phyloP scores from a whole-genome alignment of 2,888 invertebrate genomes.

The Ochlodes sylvanus region DNA sequence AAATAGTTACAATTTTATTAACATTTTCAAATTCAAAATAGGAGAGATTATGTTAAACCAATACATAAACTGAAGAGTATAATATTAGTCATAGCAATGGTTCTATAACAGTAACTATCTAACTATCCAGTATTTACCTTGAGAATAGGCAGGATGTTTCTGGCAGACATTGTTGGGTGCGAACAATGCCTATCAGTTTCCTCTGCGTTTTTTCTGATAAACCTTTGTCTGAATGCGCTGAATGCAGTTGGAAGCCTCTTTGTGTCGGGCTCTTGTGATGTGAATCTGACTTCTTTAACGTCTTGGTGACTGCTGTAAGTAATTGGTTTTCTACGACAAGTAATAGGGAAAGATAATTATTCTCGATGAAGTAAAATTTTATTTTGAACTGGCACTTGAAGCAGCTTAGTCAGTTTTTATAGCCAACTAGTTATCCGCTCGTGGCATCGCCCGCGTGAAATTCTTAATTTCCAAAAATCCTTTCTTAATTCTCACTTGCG shows the following conservation, averaged over 20 bases:
- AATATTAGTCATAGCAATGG: neutral
- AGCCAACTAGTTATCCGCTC: too few species aligned
- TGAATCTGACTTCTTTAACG: conserved; percentile 12
- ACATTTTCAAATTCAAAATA: too few species aligned
- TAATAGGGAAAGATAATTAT: neutral
- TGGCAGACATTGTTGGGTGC: conserved; percentile 18
- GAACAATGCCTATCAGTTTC: conserved; percentile 22
- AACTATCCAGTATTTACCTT: neutral
- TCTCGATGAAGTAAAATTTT: too few species aligned
- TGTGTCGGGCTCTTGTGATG: conserved; percentile 16
- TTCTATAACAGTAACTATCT: neutral
- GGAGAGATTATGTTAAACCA: neutral
- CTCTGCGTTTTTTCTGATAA: conserved; percentile 25
- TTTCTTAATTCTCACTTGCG: too few species aligned
- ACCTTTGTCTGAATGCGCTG: conserved; percentile 27
- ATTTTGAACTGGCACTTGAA: too few species aligned
- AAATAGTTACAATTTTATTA: too few species aligned
- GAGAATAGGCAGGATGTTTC: conserved; percentile 6
- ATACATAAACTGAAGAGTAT: neutral
- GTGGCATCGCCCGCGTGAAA: too few species aligned
- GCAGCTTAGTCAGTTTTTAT: too few species aligned
- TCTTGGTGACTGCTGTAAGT: conserved; percentile 13
- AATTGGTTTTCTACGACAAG: conserved; percentile 19
- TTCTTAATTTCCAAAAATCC: too few species aligned
- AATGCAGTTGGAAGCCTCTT: conserved; percentile 19